Evolutionary conservation across 1,140 invertebrate genomes (phyloP).

Genomic region (Lepidurus packardi): DNA sequence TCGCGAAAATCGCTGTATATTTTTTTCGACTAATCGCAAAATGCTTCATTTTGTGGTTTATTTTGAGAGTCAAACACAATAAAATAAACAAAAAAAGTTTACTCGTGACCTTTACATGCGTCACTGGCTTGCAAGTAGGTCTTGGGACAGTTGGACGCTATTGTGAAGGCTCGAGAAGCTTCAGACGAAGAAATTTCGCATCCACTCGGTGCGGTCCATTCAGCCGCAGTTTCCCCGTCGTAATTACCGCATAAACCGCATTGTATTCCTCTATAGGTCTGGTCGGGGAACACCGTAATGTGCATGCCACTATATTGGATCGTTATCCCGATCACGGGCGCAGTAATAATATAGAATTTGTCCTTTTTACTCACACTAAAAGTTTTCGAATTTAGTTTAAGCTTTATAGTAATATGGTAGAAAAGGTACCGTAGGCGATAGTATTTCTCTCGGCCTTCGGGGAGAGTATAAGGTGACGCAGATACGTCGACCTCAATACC

Average conservation of each 20-base stretch:
- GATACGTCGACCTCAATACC: constrained; percentile 31
- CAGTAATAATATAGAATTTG: constrained; percentile 29
- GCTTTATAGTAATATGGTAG: background rate
- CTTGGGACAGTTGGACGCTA: background rate
- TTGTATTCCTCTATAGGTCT: constrained; percentile 24
- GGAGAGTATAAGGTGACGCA: constrained; percentile 15
- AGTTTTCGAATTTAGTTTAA: background rate
- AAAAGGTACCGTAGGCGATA: constrained; percentile 23
- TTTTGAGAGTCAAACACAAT: too few species aligned
- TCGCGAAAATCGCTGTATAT: too few species aligned
- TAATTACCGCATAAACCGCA: constrained; percentile 32
- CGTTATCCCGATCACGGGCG: constrained; percentile 27
- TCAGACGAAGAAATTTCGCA: constrained; percentile 13
- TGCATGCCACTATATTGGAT: constrained; percentile 30
- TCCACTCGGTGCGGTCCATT: constrained; percentile 28
- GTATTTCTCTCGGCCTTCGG: constrained; percentile 30
- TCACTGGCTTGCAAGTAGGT: background rate
- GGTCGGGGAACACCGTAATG: constrained; percentile 29
- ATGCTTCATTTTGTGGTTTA: too few species aligned
- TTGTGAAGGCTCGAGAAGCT: background rate
- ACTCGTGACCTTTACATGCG: background rate
- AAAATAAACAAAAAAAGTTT: background rate
- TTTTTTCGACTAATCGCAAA: too few species aligned
- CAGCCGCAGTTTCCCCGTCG: constrained; percentile 22
- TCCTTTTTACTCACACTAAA: background rate